Conservation (phyloP, 2,113 vertebrate genomes). For the Otis tarda region DNA sequence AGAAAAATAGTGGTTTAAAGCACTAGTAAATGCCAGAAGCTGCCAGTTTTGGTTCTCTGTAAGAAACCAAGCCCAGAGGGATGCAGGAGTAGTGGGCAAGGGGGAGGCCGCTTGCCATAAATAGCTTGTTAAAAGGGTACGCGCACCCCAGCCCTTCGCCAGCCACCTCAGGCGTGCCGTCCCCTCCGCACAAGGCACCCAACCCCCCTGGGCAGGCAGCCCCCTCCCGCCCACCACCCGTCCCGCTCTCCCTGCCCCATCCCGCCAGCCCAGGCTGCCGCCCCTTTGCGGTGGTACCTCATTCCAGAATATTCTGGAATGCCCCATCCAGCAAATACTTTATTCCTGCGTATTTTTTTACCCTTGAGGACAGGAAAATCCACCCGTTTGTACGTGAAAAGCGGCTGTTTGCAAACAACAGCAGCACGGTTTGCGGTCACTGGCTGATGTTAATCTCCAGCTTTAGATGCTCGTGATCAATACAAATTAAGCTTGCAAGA, state of each 20-base stretch:
- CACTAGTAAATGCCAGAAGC: not conserved
- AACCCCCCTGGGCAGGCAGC: not conserved
- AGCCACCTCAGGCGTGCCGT: fast-evolving
- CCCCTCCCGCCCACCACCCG: not conserved
- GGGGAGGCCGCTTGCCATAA: not conserved
- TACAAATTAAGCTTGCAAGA: not conserved
- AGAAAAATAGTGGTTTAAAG: not conserved
- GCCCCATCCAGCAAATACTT: not conserved
- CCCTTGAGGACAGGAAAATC: not conserved
- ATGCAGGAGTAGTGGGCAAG: not conserved
- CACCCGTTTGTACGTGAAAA: not conserved
- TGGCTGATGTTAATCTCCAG: not conserved
- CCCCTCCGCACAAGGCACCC: not conserved
- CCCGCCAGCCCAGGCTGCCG: not conserved
- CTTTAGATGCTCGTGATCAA: not conserved
- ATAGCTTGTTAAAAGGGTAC: no score
- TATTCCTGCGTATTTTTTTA: not conserved
- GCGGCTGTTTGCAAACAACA: not conserved
- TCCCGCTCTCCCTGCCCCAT: not conserved
- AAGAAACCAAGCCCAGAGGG: not conserved
- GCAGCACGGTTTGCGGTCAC: not conserved
- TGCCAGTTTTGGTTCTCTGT: not conserved
- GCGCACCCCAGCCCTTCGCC: not conserved
- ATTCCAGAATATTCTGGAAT: not conserved
- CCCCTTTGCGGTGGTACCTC: not conserved